These are phyloP conservation scores for Syndactyla subalaris DNA, from an alignment of 2,797 vertebrate species.

Conservation along the genomic window DNA sequence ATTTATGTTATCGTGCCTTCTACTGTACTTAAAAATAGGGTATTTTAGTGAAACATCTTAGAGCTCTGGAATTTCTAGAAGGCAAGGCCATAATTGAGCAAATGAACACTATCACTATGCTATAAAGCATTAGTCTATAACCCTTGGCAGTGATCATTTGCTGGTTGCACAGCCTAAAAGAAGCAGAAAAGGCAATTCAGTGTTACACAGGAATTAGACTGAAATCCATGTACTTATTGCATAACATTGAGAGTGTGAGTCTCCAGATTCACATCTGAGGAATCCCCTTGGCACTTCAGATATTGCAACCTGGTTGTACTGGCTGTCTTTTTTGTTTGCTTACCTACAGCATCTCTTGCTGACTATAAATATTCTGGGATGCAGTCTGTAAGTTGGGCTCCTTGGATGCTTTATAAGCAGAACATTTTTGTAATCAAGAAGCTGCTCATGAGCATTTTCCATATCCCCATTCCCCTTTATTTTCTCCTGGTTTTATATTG, in stretches of 20 bases:
- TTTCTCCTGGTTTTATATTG: not conserved
- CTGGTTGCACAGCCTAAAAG: not conserved
- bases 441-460: conserved; percentile 12
- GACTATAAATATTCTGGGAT: not conserved
- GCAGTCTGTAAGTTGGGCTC: not conserved
- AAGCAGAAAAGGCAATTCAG: not conserved
- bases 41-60: not conserved
- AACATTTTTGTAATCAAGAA: not conserved
- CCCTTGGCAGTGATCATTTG: not conserved
- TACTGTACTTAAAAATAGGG: not conserved
- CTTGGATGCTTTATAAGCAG: not conserved
- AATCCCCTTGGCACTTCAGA: not conserved
- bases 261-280: not conserved
- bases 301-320: not conserved
- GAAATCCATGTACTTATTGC: not conserved
- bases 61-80: not conserved
- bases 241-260: no score
- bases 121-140: not conserved
- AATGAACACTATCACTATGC: not conserved
- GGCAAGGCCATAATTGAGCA: not conserved
- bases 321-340: not conserved
- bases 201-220: not conserved
- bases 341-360: not conserved
- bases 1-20: not conserved
- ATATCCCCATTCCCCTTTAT: not conserved